Conservation (phyloP, 2,888 invertebrate species). For the Tetanocera ferruginea region DNA sequence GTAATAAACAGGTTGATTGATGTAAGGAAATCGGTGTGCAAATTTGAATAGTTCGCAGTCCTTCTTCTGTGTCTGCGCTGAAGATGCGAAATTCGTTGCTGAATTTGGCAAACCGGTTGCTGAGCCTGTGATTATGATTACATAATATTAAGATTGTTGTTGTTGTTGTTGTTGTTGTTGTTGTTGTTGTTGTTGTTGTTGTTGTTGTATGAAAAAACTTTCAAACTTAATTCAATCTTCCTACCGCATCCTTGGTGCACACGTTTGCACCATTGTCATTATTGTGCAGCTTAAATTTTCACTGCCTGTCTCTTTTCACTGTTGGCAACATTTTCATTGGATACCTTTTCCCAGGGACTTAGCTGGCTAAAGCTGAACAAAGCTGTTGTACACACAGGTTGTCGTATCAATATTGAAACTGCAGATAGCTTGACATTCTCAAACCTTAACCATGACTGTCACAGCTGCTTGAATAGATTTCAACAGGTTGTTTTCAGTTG, state of each 20-base stretch:
- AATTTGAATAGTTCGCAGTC: not conserved
- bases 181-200: not conserved
- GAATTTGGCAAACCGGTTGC: not conserved
- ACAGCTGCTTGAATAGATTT: not conserved
- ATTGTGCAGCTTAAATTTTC: too few relatives aligned
- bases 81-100: not conserved
- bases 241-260: too few relatives aligned
- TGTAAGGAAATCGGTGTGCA: conserved; percentile 9
- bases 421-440: not conserved
- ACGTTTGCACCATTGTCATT: too few relatives aligned
- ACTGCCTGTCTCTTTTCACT: too few relatives aligned
- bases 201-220: too few relatives aligned
- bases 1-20: conserved; percentile 25
- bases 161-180: not conserved
- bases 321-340: too few relatives aligned
- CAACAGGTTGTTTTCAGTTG: not conserved
- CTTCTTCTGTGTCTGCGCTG: not conserved
- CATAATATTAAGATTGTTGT: not conserved
- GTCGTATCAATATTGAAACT: too few relatives aligned
- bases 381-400: too few relatives aligned
- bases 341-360: too few relatives aligned
- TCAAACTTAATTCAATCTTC: too few relatives aligned
- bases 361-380: too few relatives aligned
- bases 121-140: not conserved
- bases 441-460: conserved; percentile 23